These are phyloP conservation scores for Uropetala carovei DNA, from an alignment of 2,888 invertebrate genomes.

Conservation along the genomic window DNA sequence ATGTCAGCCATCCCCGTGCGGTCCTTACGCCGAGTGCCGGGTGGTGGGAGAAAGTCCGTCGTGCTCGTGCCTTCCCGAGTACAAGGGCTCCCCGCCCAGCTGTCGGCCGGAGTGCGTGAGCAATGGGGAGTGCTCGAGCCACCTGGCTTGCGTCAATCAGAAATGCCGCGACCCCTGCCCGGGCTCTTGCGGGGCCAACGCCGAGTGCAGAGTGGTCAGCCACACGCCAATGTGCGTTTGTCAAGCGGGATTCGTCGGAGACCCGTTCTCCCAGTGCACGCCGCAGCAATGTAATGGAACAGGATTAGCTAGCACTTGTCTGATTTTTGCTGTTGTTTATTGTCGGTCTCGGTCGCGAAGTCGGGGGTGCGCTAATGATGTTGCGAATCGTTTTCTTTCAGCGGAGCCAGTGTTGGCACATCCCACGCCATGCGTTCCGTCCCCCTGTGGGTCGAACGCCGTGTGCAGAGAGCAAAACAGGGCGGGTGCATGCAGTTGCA, in stretches of 20 bases:
- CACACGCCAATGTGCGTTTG: constrained; percentile 88
- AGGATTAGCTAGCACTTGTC: not conserved
- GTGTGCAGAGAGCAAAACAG: constrained; percentile 84
- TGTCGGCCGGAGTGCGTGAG: constrained; percentile 86
- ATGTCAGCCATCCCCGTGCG: constrained; percentile 79
- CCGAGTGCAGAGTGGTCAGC: constrained; percentile 85
- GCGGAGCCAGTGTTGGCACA: constrained; percentile 72
- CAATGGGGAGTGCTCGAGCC: constrained; percentile 83
- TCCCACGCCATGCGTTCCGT: constrained; percentile 82
- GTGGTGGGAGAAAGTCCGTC: constrained; percentile 80
- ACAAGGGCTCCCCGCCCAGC: constrained; percentile 82
- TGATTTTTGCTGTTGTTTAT: not conserved
- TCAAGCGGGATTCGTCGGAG: constrained; percentile 69
- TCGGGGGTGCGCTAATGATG: constrained; percentile 38
- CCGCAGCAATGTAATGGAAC: constrained; percentile 67
- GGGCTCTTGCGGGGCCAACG: constrained; percentile 83
- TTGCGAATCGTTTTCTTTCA: constrained; percentile 55
- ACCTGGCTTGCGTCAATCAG: constrained; percentile 83
- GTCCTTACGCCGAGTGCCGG: constrained; percentile 81
- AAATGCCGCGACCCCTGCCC: constrained; percentile 87
- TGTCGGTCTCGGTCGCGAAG: not conserved
- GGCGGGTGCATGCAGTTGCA: constrained; percentile 85
- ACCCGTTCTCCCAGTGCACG: constrained; percentile 71
- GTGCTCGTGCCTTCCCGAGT: constrained; percentile 84
- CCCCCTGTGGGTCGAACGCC: constrained; percentile 90